Conservation (phyloP, 1,140 invertebrate species). For the Coptotermes formosanus region DNA sequence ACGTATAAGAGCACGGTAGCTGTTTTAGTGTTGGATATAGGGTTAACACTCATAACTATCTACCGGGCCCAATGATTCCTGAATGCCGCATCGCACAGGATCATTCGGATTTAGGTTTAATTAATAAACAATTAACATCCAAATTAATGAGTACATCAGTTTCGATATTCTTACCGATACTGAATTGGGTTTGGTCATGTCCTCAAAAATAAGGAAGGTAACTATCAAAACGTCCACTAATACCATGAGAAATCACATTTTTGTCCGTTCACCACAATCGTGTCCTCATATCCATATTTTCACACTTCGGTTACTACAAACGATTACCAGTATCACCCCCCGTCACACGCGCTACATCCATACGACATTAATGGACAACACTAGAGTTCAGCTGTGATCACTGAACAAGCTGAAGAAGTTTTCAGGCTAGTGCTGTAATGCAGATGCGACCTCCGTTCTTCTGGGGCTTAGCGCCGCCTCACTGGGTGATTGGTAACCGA, state of each 20-base stretch:
- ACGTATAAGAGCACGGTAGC: neutral
- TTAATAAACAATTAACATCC: neutral
- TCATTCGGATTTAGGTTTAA: neutral
- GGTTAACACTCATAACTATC: neutral
- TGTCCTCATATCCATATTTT: neutral
- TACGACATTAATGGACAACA: neutral
- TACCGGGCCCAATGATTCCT: neutral
- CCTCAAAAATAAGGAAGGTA: neutral
- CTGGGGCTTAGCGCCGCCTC: too few relatives aligned
- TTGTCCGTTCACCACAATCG: neutral
- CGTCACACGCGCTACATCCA: neutral
- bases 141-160: neutral
- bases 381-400: too few relatives aligned
- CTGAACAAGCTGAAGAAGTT: too few relatives aligned
- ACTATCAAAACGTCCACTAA: neutral
- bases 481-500: too few relatives aligned
- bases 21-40: neutral
- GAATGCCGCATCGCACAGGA: neutral
- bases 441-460: too few relatives aligned
- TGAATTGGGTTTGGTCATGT: constrained; percentile 4
- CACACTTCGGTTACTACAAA: neutral
- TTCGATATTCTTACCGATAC: neutral
- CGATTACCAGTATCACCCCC: too few relatives aligned
- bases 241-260: neutral
- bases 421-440: too few relatives aligned